Percentiles rank a stretch among this genome's conserved stretches.
phyloP scores from a whole-genome alignment of 2,113 vertebrate species.

The Trogon surrucura region DNA sequence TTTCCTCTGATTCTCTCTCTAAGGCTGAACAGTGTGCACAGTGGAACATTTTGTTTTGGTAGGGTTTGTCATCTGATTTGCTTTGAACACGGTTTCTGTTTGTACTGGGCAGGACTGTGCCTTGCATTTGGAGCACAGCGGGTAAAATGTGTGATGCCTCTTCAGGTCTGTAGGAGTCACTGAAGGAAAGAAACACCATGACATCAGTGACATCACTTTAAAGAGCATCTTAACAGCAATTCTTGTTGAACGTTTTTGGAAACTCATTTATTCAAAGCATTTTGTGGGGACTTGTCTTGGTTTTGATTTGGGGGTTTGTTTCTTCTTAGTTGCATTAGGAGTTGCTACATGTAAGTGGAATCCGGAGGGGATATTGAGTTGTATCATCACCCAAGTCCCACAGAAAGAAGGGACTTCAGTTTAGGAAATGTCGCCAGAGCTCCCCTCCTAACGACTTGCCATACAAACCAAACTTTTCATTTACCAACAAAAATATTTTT shows the following conservation, averaged over 20 bases:
- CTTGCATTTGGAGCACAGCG: neutral
- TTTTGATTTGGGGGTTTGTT: neutral
- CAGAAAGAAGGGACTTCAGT: neutral
- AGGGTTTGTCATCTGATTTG: neutral
- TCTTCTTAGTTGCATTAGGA: neutral
- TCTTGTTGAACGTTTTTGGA: neutral
- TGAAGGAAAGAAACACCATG: accelerated
- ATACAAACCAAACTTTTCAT: neutral
- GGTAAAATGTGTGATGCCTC: neutral
- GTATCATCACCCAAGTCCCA: neutral
- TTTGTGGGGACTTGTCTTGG: neutral
- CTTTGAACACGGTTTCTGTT: neutral
- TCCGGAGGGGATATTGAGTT: neutral
- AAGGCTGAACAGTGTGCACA: neutral
- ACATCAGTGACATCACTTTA: neutral
- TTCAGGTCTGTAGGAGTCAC: neutral
- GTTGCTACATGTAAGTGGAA: neutral
- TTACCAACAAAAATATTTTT: neutral
- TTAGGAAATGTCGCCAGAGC: neutral
- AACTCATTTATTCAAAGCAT: neutral
- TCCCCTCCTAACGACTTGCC: neutral
- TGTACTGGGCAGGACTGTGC: neutral
- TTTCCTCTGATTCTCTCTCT: neutral
- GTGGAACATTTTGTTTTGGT: neutral
- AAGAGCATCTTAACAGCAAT: neutral